Evolutionary conservation across 2,797 vertebrate genomes (phyloP), one percentile per base, ranked within the genome.

Genomic region (Lacerta bilineata): DNA sequence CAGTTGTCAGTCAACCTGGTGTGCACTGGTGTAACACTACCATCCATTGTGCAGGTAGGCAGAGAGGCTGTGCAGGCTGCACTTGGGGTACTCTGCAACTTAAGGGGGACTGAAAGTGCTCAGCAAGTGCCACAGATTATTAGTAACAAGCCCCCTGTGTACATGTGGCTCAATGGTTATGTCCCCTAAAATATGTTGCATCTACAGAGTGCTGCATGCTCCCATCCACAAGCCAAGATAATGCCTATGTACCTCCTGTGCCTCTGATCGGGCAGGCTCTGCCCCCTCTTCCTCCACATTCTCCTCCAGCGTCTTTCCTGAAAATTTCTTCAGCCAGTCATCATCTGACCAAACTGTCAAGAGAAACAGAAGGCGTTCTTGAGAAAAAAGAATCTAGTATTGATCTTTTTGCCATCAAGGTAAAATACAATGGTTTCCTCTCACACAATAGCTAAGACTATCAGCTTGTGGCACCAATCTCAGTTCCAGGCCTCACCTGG

Each of bases 311-410:
- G 98, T 99, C 95, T 99, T 99, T n/a, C 99, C 99, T 0, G 99
- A 99, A 94, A 99, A 99, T 93, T 98, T 99, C 96, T 99, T 99
- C 91, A 99, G 94, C 99, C 99, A 99, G 91, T 99, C 99, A 0
- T 99, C 99, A 59, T 99, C 99, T 0, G 99, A 98, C 99, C 99
- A 99, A 87, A 99, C 99, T 99, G 92, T 0, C 4, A 79, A 36
- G 80, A 43, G 33, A 90, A 93, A 78, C 23, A 85, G 71, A 59
- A 77, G 43, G 33, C 2, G 64, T 18, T 95, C 87, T 93, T 89
- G 25, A 33, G 87, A 74, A 41, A 39, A 61, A 80, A 18, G 9
- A 20, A 20, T 8, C 5, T 50, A 50, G 50, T 55, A 15, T 55
- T 27, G 4, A 9, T 59, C 3, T 50, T 43, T 61, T 27, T 25